phyloP scores from a whole-genome alignment of 2,113 vertebrate genomes.

The Trematocara zebra region DNA sequence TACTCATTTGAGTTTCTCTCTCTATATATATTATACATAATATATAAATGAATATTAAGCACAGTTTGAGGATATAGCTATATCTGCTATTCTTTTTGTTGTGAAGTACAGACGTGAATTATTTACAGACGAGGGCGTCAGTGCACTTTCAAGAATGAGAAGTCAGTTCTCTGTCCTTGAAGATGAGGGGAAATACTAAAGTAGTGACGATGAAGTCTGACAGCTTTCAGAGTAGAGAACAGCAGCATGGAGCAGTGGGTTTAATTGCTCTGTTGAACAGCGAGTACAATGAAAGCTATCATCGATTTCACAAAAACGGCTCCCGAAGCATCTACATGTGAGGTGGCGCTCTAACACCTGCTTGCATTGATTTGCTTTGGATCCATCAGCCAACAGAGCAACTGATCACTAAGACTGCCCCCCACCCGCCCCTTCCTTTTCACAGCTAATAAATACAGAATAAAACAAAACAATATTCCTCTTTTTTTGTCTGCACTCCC shows the following conservation, averaged over 20 bases:
- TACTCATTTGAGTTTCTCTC: conserved; percentile 64
- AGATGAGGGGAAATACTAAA: conserved; percentile 4
- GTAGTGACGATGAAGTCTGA: neutral
- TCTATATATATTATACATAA: conserved; percentile 61
- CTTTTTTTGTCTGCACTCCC: neutral
- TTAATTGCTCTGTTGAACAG: conserved; percentile 17
- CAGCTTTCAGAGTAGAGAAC: conserved; percentile 17
- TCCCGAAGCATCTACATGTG: neutral
- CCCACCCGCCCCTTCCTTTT: neutral
- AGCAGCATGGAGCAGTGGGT: conserved; percentile 37
- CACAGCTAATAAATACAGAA: conserved; percentile 7
- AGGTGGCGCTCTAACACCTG: conserved; percentile 14
- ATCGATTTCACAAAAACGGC: conserved; percentile 10
- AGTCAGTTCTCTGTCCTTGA: neutral
- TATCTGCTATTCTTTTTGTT: conserved; percentile 9
- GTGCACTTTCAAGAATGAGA: conserved; percentile 25
- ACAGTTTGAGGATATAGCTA: conserved; percentile 50
- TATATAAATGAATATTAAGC: conserved; percentile 75
- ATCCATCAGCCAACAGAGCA: conserved; percentile 24
- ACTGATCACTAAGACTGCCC: neutral
- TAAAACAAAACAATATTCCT: conserved; percentile 16
- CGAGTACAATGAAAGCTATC: conserved; percentile 22
- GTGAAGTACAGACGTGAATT: conserved; percentile 11
- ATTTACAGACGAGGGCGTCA: conserved; percentile 49
- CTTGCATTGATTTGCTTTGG: conserved; percentile 54